Percentiles rank a stretch among this genome's conserved stretches.
Evolutionary conservation across 2,113 vertebrate genomes (phyloP).

Genomic region (Seriola dumerili): DNA sequence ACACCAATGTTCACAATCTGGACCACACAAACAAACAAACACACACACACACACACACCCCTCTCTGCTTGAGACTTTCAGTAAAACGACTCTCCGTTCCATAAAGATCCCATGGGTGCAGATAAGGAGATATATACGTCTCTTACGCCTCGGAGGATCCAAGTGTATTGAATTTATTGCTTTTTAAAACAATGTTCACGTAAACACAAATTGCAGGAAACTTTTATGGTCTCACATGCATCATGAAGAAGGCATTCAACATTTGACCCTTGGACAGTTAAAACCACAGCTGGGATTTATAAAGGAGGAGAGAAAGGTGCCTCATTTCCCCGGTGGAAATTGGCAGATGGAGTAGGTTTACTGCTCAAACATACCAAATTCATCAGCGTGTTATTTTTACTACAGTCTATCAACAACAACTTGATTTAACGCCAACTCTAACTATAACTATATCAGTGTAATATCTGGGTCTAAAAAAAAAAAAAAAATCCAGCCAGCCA

Average conservation of each 20-base stretch:
- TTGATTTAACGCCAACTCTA: slow-evolving; percentile 61
- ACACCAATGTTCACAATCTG: not conserved
- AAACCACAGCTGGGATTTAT: slow-evolving; percentile 82
- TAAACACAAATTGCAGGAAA: slow-evolving; percentile 78
- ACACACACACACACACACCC: not conserved
- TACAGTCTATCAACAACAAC: slow-evolving; percentile 66
- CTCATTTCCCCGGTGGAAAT: slow-evolving; percentile 66
- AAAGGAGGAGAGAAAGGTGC: slow-evolving; percentile 74
- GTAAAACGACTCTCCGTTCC: slow-evolving; percentile 15
- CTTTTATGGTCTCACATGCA: slow-evolving; percentile 72
- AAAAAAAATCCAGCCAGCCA: slow-evolving; percentile 29
- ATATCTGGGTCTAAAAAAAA: slow-evolving; percentile 43
- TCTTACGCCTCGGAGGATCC: slow-evolving; percentile 15
- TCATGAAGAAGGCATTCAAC: slow-evolving; percentile 80
- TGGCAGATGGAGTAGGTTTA: slow-evolving; percentile 75
- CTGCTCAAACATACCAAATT: slow-evolving; percentile 61
- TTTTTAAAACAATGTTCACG: slow-evolving; percentile 69
- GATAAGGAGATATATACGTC: slow-evolving; percentile 50
- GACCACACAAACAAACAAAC: slow-evolving; percentile 10
- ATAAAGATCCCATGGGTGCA: slow-evolving; percentile 26
- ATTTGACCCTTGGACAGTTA: slow-evolving; percentile 75
- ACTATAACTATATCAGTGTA: slow-evolving; percentile 60
- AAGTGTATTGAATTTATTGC: slow-evolving; percentile 58
- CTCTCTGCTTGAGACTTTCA: not conserved
- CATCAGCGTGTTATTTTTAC: slow-evolving; percentile 70